Evolutionary conservation across 2,888 invertebrate genomes (phyloP), one percentile per base, ranked within the genome.

Genomic region (Tortrix viridana): DNA sequence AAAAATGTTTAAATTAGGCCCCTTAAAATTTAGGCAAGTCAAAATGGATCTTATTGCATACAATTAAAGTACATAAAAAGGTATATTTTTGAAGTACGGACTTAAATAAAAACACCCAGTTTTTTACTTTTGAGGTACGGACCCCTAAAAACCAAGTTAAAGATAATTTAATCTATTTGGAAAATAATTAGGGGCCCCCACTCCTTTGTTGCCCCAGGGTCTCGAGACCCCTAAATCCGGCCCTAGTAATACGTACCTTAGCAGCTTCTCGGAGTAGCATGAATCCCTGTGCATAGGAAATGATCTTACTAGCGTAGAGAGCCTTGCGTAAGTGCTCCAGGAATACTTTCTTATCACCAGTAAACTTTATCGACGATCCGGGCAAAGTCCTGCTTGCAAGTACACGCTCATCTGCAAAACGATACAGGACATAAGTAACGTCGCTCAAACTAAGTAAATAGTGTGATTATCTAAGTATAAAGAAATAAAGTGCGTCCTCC

Each of bases 211-310:
- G n/a, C n/a, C n/a, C n/a, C n/a, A n/a, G n/a, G n/a, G n/a, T n/a
- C n/a, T n/a, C n/a, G n/a, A n/a, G n/a, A n/a, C n/a, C 19, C 18
- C 3, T 2, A 18, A 20, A 20, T 4, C 0, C 9, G 23, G n/a
- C n/a, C n/a, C n/a, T 43, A 3, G 19, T 5, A 37, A 20, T 14
- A 4, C 18, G 46, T 72, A 97, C 95, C 81, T 95, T 95, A 14
- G 98, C 98, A 14, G 98, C 98, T 85, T 98, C 98, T 48, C 98
- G 93, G 78, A 99, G 92, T 70, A 99, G 90, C 99, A 99, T 99
- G 80, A 98, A 98, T 2, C 98, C 99, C 93, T 99, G 99, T 0
- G 99, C 98, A 80, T 99, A 99, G 0, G 99, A 99, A 58, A 99
- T 98, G 67, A 99, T 98, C 91, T 99, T 99, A 64, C 99, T 97